Base-by-base conservation (phyloP, 2,113 vertebrate species). In the Gymnobelideus leadbeateri region DNA sequence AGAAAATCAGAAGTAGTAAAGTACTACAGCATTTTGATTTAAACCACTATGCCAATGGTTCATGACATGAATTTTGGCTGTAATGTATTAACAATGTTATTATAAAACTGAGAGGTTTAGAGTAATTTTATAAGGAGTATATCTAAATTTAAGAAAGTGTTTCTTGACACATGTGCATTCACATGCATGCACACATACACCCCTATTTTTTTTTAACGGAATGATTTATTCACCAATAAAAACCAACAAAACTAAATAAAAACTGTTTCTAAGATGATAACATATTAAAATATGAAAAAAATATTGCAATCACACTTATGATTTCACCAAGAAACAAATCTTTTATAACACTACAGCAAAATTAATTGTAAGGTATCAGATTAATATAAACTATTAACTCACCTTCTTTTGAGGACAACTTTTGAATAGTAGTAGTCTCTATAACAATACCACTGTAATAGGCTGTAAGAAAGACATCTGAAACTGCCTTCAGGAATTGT, bases 401-500 rank as follows among this genome's bases (percentile, higher is more conserved):
- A 99, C 99, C 99, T 98, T 98, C 96, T 95, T 99, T 99, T 92
- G 98, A 90, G 91, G 98, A 26, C 93, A 98, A 96, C 0, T 98
- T 89, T 51, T 99, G 99, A 97, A 98, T 98, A 96, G 55, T 98
- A 92, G 92, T 97, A 91, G 94, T 97, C 98, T 99, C 92, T 6
- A 98, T 98, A 95, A 98, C 97, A 94, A 98, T 97, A 97, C 99
- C 99, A 96, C 99, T 98, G 90, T 99, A 98, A 89, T 98, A 99
- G 94, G 99, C 99, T 95, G 99, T 99, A 28, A 99, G 96, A 97
- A 99, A 99, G 96, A 99, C 98, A 98, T 99, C 99, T 68, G 98
- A 99, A 95, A 99, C 99, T 0, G 99, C 99, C 95, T 99, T 98
- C 55, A 99, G 98, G 98, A 99, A 99, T 97, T 99, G 99, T 98